phyloP scores from a whole-genome alignment of 1,140 invertebrate genomes.

The Gonatopus flavifemur region DNA sequence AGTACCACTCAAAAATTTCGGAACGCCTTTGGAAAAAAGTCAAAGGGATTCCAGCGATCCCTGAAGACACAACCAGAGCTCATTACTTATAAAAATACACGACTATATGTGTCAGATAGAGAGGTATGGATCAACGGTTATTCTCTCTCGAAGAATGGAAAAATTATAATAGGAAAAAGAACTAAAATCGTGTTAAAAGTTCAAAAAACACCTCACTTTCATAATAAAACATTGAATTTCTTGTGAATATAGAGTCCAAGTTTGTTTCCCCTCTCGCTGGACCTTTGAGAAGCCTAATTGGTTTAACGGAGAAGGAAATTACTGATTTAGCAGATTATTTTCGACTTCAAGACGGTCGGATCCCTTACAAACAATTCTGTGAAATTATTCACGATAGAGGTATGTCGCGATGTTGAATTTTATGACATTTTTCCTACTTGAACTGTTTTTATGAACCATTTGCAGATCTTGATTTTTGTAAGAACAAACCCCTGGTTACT shows the following conservation, averaged over 20 bases:
- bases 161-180: too few relatives aligned
- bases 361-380: slow-evolving; percentile 72
- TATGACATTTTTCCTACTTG: too few relatives aligned
- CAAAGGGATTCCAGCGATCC: too few relatives aligned
- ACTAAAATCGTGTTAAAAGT: too few relatives aligned
- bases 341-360: slow-evolving; percentile 69
- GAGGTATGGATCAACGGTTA: too few relatives aligned
- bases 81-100: too few relatives aligned
- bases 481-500: slow-evolving; percentile 54
- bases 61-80: too few relatives aligned
- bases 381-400: slow-evolving; percentile 66
- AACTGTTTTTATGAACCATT: background rate
- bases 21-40: too few relatives aligned
- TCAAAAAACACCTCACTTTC: too few relatives aligned
- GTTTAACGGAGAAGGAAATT: slow-evolving; percentile 69
- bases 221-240: background rate
- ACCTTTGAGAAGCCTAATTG: slow-evolving; percentile 63
- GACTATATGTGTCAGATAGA: too few relatives aligned
- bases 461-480: slow-evolving; percentile 56
- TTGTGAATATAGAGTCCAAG: slow-evolving; percentile 64
- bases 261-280: slow-evolving; percentile 69
- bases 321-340: slow-evolving; percentile 72
- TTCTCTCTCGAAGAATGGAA: too few relatives aligned
- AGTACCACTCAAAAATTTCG: too few relatives aligned
- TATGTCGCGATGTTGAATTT: slow-evolving; percentile 33